Percentiles rank a stretch among this genome's conserved stretches.
Evolutionary conservation across 2,113 vertebrate genomes (phyloP).

Genomic region (Pygoscelis antarcticus): DNA sequence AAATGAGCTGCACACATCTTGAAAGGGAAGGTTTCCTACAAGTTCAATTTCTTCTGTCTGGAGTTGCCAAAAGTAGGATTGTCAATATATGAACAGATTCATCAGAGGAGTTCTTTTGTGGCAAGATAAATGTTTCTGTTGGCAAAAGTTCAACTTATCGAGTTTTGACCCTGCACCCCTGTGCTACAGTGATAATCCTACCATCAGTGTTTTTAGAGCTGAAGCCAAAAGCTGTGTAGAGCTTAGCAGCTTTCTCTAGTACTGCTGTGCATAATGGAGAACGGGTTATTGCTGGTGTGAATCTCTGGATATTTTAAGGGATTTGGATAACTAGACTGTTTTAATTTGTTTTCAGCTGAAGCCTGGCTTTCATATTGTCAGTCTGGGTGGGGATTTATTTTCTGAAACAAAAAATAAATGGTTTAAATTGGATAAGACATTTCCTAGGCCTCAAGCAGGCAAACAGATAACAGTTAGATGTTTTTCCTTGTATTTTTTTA

Average conservation of each 20-base stretch:
- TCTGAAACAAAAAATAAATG: neutral
- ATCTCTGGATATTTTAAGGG: neutral
- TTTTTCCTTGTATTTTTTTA: neutral
- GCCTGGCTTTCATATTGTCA: neutral
- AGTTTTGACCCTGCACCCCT: slow-evolving; percentile 25
- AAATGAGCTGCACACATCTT: neutral
- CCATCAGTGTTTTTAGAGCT: neutral
- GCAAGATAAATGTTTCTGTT: slow-evolving; percentile 17
- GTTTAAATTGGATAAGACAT: neutral
- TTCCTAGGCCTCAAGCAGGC: neutral
- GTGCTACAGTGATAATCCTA: neutral
- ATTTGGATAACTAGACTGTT: neutral
- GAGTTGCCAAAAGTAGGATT: neutral
- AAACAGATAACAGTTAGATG: neutral
- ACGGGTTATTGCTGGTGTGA: neutral
- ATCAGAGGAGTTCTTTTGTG: neutral
- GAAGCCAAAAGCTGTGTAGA: neutral
- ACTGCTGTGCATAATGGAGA: neutral
- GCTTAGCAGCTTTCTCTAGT: neutral
- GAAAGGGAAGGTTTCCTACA: neutral
- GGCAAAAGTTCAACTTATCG: neutral
- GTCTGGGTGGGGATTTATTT: slow-evolving; percentile 23
- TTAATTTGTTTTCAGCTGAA: neutral
- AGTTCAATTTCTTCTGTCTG: neutral
- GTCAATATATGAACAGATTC: neutral